Conservation (phyloP, 1,140 invertebrate species). For the Aphidius ervi region DNA sequence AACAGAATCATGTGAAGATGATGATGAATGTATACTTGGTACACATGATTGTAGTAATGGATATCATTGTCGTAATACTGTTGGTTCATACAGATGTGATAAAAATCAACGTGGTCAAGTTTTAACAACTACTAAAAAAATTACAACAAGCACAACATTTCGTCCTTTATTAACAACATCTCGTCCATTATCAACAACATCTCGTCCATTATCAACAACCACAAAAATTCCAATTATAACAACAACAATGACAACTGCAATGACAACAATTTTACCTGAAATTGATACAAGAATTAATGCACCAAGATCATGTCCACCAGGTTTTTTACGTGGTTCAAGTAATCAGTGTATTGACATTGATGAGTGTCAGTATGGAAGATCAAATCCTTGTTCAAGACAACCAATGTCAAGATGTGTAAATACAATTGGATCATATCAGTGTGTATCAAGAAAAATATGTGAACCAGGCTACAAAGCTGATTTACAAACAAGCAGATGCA, state of each 20-base stretch:
- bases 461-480: constrained; percentile 69
- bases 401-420: constrained; percentile 54
- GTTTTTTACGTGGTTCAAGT: constrained; percentile 35
- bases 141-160: constrained; percentile 8
- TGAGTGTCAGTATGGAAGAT: constrained; percentile 48
- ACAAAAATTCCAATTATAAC: constrained; percentile 4
- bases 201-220: not conserved
- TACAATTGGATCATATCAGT: constrained; percentile 57
- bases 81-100: constrained; percentile 75
- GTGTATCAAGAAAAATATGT: constrained; percentile 63
- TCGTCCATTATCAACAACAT: not conserved
- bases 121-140: constrained; percentile 1
- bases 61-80: constrained; percentile 81
- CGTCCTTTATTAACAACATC: constrained; percentile 7
- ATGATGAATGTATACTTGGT: constrained; percentile 84
- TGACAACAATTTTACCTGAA: constrained; percentile 15
- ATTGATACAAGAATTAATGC: constrained; percentile 9
- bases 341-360: constrained; percentile 53
- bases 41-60: constrained; percentile 77
- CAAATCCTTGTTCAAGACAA: constrained; percentile 33
- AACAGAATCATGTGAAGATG: constrained; percentile 85
- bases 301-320: constrained; percentile 32
- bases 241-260: constrained; percentile 11
- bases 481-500: constrained; percentile 41
- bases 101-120: constrained; percentile 41